These are phyloP conservation scores for Laspeyria flexula DNA, from an alignment of 2,888 invertebrate genomes.

Conservation along the genomic window DNA sequence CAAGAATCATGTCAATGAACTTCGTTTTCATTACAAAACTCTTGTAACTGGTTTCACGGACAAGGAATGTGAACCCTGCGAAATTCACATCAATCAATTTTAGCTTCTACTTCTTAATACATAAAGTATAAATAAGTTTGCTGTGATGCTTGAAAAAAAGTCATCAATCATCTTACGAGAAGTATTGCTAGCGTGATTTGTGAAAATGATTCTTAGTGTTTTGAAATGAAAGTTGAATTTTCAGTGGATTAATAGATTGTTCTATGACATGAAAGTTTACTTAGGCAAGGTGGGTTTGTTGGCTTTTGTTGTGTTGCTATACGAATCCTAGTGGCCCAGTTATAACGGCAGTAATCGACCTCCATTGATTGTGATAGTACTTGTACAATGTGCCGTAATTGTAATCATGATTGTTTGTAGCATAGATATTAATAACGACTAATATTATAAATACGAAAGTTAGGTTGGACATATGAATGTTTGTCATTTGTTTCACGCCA, in stretches of 20 bases:
- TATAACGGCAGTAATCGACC: too few relatives aligned
- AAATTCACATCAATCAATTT: slow-evolving; percentile 6
- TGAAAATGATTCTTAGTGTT: neutral
- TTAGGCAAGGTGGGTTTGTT: too few relatives aligned
- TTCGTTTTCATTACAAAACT: slow-evolving; percentile 26
- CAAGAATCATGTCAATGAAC: slow-evolving; percentile 44
- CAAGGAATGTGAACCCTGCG: slow-evolving; percentile 17
- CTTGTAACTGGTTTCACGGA: slow-evolving; percentile 43
- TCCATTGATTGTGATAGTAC: neutral
- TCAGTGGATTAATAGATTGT: too few relatives aligned
- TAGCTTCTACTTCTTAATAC: neutral
- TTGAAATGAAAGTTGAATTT: too few relatives aligned
- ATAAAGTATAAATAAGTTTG: slow-evolving; percentile 11
- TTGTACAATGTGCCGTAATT: neutral
- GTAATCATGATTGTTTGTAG: too few relatives aligned
- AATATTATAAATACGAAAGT: too few relatives aligned
- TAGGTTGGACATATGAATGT: too few relatives aligned
- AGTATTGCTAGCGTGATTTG: neutral
- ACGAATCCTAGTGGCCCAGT: too few relatives aligned
- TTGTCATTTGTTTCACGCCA: too few relatives aligned
- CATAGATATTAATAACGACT: too few relatives aligned
- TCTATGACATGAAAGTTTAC: too few relatives aligned
- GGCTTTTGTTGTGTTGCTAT: too few relatives aligned
- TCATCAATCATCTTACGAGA: neutral
- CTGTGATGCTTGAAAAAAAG: slow-evolving; percentile 1